A percentile compares a stretch with the other conserved stretches of the same genome.
Evolutionary conservation across 2,888 invertebrate genomes (phyloP).

Genomic region (Synanthedon tipuliformis): DNA sequence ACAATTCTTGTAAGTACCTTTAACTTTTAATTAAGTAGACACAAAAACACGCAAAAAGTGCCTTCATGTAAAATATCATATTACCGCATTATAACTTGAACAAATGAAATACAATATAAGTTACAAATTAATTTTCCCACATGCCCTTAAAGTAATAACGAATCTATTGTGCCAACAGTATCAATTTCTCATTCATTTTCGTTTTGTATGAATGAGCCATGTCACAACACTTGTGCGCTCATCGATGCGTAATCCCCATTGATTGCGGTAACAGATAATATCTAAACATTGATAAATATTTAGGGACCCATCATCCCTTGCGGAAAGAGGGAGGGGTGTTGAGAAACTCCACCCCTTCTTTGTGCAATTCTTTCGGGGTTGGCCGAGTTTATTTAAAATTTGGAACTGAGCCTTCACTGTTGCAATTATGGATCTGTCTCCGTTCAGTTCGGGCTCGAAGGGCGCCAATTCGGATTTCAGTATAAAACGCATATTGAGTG

Average conservation of each 20-base stretch:
- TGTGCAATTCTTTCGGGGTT: constrained; percentile 19
- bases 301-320: constrained; percentile 6
- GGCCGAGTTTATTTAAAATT: constrained; percentile 3
- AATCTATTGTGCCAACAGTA: constrained; percentile 62
- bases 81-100: constrained; percentile 19
- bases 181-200: constrained; percentile 51
- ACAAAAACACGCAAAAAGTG: no score
- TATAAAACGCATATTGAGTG: constrained; percentile 72
- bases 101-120: constrained; percentile 35
- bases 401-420: constrained; percentile 8
- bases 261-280: constrained; percentile 42
- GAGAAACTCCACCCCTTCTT: constrained; percentile 18
- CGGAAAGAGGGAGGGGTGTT: not conserved
- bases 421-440: constrained; percentile 40
- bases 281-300: constrained; percentile 18
- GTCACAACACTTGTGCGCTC: constrained; percentile 55
- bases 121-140: constrained; percentile 68
- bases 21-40: no score
- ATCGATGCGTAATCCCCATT: constrained; percentile 42
- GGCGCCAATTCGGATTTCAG: constrained; percentile 63
- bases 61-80: constrained; percentile 8
- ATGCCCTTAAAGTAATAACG: constrained; percentile 66
- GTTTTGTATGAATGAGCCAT: constrained; percentile 48
- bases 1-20: no score
- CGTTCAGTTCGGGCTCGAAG: constrained; percentile 39